Conservation (phyloP, 2,888 invertebrate species). For the Epistrophe eligans region DNA sequence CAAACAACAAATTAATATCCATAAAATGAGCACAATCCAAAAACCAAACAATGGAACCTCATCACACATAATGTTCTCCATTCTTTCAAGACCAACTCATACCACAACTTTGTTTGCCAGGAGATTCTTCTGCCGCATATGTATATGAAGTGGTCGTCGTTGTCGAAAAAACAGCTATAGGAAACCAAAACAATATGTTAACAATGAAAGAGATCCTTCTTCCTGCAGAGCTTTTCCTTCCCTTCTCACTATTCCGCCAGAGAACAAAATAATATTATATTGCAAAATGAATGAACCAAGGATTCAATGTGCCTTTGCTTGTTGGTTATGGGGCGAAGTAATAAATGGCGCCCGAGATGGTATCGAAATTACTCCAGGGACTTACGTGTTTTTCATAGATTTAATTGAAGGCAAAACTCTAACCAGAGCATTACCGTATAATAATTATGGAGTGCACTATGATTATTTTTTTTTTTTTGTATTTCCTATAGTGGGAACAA, state of each 20-base stretch:
- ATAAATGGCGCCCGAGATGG: slow-evolving; percentile 31
- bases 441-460: slow-evolving; percentile 55
- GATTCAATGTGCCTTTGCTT: slow-evolving; percentile 18
- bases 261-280: slow-evolving; percentile 18
- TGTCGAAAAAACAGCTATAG: slow-evolving; percentile 4
- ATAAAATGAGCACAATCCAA: slow-evolving; percentile 73
- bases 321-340: background rate
- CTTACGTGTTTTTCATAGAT: slow-evolving; percentile 38
- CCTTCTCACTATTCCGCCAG: slow-evolving; percentile 3
- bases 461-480: background rate
- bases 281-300: slow-evolving; percentile 28
- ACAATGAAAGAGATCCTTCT: slow-evolving; percentile 58
- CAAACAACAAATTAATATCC: slow-evolving; percentile 75
- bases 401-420: slow-evolving; percentile 58
- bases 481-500: background rate
- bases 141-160: background rate
- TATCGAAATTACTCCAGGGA: slow-evolving; percentile 66
- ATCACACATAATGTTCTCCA: slow-evolving; percentile 32
- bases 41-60: slow-evolving; percentile 64
- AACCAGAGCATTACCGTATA: slow-evolving; percentile 56
- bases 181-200: slow-evolving; percentile 40
- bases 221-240: background rate
- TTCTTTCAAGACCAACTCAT: background rate
- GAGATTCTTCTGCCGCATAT: background rate
- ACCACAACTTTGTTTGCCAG: background rate